These are phyloP conservation scores for Megaceryle alcyon DNA, from an alignment of 2,797 vertebrate genomes.

Conservation along the genomic window DNA sequence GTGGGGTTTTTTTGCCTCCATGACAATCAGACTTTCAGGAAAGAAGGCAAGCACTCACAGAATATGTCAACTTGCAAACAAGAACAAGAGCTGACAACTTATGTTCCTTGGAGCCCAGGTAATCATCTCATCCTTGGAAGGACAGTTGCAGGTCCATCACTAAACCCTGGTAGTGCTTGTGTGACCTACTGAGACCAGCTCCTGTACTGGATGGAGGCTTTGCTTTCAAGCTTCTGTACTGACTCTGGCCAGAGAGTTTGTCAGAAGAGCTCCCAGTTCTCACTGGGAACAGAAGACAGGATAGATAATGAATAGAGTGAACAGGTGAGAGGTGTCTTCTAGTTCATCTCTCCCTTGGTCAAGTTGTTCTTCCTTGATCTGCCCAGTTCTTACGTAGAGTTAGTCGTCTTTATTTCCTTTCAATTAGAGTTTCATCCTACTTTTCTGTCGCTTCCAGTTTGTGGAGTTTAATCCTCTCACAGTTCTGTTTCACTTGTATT, in stretches of 20 bases:
- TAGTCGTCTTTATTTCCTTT: slow-evolving; percentile 2
- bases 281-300: neutral
- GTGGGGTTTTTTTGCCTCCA: neutral
- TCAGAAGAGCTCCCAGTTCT: neutral
- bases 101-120: neutral
- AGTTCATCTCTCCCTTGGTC: slow-evolving; percentile 4
- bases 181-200: neutral
- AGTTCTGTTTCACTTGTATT: neutral
- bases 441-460: neutral
- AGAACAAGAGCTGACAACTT: neutral
- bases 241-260: neutral
- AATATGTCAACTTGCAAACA: neutral
- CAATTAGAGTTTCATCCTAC: slow-evolving; percentile 36
- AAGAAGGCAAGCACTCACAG: neutral
- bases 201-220: fast-evolving
- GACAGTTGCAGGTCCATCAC: neutral
- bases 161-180: neutral
- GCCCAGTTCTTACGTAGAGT: neutral
- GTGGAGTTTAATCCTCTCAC: neutral
- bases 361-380: neutral
- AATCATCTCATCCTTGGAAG: neutral
- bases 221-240: neutral
- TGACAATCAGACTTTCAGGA: neutral
- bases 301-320: neutral
- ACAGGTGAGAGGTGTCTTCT: slow-evolving; percentile 17